Evolutionary conservation across 2,888 invertebrate species (phyloP).

Genomic region (Melieria omissa): DNA sequence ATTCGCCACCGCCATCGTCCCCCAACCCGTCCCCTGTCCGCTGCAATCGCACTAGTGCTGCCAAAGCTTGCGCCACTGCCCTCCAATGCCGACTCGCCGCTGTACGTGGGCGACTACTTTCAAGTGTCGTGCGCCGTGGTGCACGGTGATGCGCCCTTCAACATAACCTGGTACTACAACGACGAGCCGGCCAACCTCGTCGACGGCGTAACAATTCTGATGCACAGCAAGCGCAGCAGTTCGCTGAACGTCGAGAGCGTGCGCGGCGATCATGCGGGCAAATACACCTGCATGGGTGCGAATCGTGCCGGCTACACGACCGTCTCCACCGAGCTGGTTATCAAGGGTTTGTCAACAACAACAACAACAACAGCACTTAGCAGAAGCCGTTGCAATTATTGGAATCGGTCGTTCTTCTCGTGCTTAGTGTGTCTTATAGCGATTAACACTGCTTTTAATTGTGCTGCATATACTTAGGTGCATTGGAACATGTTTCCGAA

Average conservation of each 20-base stretch:
- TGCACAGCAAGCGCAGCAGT: constrained; percentile 72
- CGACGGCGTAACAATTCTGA: constrained; percentile 58
- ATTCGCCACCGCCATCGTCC: neutral
- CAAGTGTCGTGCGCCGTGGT: constrained; percentile 75
- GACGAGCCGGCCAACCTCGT: constrained; percentile 55
- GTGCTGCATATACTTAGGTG: no score
- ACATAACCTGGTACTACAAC: constrained; percentile 81
- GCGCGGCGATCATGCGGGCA: constrained; percentile 75
- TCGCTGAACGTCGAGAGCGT: constrained; percentile 73
- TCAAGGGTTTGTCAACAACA: constrained; percentile 61
- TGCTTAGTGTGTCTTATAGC: no score
- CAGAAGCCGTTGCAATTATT: no score
- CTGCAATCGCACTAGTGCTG: constrained; percentile 68
- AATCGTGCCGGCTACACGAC: constrained; percentile 71
- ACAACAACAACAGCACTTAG: neutral
- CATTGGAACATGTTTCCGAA: no score
- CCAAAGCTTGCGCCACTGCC: constrained; percentile 75
- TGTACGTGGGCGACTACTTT: constrained; percentile 73
- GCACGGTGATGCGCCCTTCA: constrained; percentile 83
- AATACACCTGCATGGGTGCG: constrained; percentile 78
- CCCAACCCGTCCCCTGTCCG: neutral
- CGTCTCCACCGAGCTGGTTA: constrained; percentile 58
- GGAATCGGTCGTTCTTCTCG: no score
- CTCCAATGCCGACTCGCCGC: constrained; percentile 70
- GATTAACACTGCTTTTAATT: no score